These are phyloP conservation scores for Nibea albiflora DNA, from an alignment of 2,113 vertebrate species.

Conservation along the genomic window DNA sequence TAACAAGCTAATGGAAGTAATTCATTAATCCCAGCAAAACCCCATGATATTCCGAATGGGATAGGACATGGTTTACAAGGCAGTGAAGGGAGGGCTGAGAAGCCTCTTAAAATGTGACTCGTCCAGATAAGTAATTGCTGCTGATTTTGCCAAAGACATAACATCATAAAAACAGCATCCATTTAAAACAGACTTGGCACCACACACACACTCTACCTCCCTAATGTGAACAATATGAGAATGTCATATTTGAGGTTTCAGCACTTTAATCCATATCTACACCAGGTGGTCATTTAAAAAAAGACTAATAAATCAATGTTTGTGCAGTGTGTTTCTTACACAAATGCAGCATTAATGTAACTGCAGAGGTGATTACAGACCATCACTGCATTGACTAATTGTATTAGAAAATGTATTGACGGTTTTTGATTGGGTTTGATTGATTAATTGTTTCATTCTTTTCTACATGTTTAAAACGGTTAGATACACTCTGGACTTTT, in stretches of 20 bases:
- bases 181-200: constrained; percentile 52
- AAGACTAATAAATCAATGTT: constrained; percentile 20
- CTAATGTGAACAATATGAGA: constrained; percentile 58
- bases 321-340: not conserved
- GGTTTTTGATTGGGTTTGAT: not conserved
- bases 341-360: not conserved
- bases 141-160: constrained; percentile 71
- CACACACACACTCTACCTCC: constrained; percentile 2
- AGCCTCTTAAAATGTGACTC: constrained; percentile 67
- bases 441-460: too few relatives aligned
- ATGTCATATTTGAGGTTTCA: constrained; percentile 45
- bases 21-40: constrained; percentile 58
- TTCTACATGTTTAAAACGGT: too few relatives aligned
- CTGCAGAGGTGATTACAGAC: not conserved
- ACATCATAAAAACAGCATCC: constrained; percentile 62
- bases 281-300: constrained; percentile 59
- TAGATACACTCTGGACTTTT: too few relatives aligned
- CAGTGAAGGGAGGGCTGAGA: constrained; percentile 60
- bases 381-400: not conserved
- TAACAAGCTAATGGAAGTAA: constrained; percentile 58
- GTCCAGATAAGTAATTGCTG: constrained; percentile 71
- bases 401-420: not conserved
- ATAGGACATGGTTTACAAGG: constrained; percentile 68
- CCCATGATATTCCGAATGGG: constrained; percentile 49
- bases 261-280: constrained; percentile 22